Conservation (phyloP, 1,140 invertebrate genomes). For the Tetramorium parvispinum region DNA sequence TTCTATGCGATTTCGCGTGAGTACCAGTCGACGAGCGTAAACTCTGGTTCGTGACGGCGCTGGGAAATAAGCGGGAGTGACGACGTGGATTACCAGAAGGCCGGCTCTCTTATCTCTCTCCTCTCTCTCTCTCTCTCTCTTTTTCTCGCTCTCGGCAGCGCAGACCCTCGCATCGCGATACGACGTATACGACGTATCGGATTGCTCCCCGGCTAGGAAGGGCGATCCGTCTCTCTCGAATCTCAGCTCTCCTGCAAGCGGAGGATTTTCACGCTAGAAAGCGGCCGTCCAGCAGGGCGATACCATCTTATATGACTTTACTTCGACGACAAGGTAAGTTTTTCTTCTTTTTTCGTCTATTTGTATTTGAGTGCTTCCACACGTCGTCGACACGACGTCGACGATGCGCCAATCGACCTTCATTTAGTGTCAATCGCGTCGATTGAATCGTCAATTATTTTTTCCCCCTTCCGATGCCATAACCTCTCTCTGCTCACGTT, state of each 20-base stretch:
- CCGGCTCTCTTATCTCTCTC: constrained; percentile 3
- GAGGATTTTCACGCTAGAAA: constrained; percentile 85
- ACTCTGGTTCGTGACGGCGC: not conserved
- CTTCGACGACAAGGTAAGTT: constrained; percentile 91
- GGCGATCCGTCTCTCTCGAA: constrained; percentile 81
- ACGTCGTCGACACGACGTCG: not conserved
- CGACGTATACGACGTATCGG: constrained; percentile 48
- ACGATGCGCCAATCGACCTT: not conserved
- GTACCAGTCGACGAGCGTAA: not conserved
- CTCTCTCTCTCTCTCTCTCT: not conserved
- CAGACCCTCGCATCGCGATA: constrained; percentile 51
- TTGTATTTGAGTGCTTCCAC: not conserved
- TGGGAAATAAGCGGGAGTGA: not conserved
- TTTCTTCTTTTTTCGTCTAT: no score
- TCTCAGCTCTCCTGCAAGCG: constrained; percentile 63
- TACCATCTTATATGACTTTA: constrained; percentile 95
- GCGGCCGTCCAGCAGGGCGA: constrained; percentile 91
- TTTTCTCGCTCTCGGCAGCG: constrained; percentile 3
- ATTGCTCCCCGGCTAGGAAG: constrained; percentile 74
- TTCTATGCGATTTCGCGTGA: constrained; percentile 3
- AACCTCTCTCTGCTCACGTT: constrained; percentile 36
- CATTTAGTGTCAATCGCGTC: not conserved
- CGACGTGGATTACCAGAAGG: constrained; percentile 25
- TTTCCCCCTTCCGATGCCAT: not conserved
- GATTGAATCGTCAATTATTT: not conserved